Evolutionary conservation across 2,797 vertebrate genomes (phyloP).

Genomic region (Halcyon badia): DNA sequence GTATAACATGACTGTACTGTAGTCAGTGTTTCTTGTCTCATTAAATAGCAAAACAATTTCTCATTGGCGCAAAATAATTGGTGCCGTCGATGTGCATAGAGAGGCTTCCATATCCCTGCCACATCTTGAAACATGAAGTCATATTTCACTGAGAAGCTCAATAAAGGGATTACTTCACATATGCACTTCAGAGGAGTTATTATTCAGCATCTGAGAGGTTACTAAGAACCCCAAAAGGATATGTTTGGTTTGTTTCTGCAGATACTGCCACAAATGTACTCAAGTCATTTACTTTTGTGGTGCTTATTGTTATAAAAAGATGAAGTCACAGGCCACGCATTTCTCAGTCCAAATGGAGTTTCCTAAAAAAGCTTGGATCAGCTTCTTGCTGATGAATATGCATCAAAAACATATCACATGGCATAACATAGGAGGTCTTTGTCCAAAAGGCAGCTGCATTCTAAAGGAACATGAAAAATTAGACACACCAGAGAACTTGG

Average conservation of each 20-base stretch:
- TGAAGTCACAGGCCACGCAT: neutral
- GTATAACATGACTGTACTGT: neutral
- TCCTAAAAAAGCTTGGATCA: neutral
- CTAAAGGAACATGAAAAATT: neutral
- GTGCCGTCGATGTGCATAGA: neutral
- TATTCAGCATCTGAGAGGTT: neutral
- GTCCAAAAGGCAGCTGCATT: neutral
- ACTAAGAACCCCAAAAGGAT: neutral
- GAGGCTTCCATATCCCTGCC: neutral
- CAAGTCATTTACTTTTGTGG: neutral
- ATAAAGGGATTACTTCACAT: neutral
- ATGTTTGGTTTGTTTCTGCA: conserved; percentile 5
- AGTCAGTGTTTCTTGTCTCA: neutral
- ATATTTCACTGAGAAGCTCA: neutral
- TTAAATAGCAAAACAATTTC: conserved; percentile 1
- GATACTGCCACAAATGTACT: neutral
- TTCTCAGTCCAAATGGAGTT: neutral
- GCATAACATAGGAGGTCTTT: neutral
- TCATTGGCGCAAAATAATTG: neutral
- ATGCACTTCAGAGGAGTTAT: neutral
- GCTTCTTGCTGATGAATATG: neutral
- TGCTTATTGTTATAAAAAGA: neutral
- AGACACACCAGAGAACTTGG: neutral
- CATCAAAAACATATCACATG: neutral
- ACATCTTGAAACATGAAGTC: neutral